Percentiles rank a stretch among this genome's conserved stretches.
phyloP scores from a whole-genome alignment of 2,888 invertebrate species.

The Agyllia agylla region DNA sequence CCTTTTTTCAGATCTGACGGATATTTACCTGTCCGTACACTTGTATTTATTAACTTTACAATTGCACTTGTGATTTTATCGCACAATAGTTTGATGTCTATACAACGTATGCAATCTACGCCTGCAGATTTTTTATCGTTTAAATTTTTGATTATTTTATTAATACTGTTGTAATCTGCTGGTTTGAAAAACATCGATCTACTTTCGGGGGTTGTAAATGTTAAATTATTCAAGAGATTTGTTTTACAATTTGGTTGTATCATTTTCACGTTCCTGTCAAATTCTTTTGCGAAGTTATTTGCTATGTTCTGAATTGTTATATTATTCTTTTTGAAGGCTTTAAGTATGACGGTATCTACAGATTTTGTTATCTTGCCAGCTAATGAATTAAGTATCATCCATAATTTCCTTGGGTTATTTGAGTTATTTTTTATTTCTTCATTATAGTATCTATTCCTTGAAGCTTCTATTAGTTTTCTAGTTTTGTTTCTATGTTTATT shows the following conservation, averaged over 20 bases:
- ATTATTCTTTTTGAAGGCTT: not conserved
- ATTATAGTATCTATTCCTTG: not conserved
- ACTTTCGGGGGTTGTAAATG: not conserved
- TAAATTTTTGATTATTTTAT: not conserved
- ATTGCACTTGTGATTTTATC: constrained; percentile 13
- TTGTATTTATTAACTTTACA: constrained; percentile 43
- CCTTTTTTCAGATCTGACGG: constrained; percentile 50
- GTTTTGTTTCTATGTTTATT: not conserved
- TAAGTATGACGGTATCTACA: not conserved
- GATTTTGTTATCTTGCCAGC: not conserved
- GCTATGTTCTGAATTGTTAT: not conserved
- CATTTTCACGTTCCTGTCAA: not conserved
- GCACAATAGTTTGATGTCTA: constrained; percentile 38
- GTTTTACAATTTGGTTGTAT: not conserved
- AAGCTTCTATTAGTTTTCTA: not conserved
- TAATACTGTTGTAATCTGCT: not conserved
- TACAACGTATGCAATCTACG: not conserved
- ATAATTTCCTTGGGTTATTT: not conserved
- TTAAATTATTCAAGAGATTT: not conserved
- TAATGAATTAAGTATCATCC: not conserved
- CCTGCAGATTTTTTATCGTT: not conserved
- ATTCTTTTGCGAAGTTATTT: not conserved
- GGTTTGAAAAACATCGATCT: not conserved
- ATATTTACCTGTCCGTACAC: constrained; percentile 31
- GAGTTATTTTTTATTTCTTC: not conserved